These are phyloP conservation scores for Hololepta plana DNA, from an alignment of 2,888 invertebrate species.

Conservation along the genomic window DNA sequence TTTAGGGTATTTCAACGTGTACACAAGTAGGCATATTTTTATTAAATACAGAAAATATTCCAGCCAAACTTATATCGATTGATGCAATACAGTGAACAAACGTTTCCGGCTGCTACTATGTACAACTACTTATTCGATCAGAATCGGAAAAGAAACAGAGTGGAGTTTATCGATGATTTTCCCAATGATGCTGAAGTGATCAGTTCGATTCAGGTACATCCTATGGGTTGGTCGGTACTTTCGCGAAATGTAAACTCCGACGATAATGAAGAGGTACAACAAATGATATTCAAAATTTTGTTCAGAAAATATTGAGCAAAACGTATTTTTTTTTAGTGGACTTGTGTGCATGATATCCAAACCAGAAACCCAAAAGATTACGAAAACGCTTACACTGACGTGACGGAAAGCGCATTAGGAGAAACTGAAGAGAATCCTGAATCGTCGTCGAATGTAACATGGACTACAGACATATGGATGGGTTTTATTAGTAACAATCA, in stretches of 20 bases:
- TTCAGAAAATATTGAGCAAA: no score
- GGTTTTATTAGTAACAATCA: slow-evolving; percentile 22
- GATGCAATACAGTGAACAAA: slow-evolving; percentile 73
- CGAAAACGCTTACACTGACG: slow-evolving; percentile 19
- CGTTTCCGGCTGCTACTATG: slow-evolving; percentile 60
- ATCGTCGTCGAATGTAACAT: neutral
- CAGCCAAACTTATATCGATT: slow-evolving; percentile 78
- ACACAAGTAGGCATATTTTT: neutral
- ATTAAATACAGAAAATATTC: slow-evolving; percentile 14
- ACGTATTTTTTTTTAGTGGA: slow-evolving; percentile 56
- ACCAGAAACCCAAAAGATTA: slow-evolving; percentile 32
- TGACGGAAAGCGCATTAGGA: slow-evolving; percentile 14
- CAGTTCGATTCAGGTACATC: slow-evolving; percentile 74
- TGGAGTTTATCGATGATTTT: slow-evolving; percentile 84
- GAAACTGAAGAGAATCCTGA: slow-evolving; percentile 4
- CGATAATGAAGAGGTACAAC: slow-evolving; percentile 63
- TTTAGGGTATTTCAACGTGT: slow-evolving; percentile 45
- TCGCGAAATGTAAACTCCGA: slow-evolving; percentile 75
- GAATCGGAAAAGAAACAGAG: slow-evolving; percentile 56
- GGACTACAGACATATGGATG: slow-evolving; percentile 25
- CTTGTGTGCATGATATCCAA: slow-evolving; percentile 86
- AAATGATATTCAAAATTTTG: no score
- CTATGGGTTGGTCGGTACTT: slow-evolving; percentile 76
- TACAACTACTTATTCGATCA: slow-evolving; percentile 68
- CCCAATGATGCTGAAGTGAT: slow-evolving; percentile 86